Base-by-base conservation (phyloP, 2,113 vertebrate species). In the Diglossa brunneiventris region DNA sequence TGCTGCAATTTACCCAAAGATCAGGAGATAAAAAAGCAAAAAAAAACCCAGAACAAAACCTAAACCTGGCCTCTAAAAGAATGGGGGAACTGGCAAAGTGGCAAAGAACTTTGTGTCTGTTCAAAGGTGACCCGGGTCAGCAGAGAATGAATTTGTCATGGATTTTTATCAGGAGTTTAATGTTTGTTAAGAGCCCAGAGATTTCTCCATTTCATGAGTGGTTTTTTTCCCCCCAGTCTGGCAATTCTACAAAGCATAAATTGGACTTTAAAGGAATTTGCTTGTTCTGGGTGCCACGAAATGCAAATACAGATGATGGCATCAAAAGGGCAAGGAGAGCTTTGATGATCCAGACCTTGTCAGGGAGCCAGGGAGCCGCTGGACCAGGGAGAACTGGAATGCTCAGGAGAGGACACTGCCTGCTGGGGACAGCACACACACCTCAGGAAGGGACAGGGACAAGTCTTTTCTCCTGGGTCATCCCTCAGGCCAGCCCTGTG, bases 291-390 rank as follows among this genome's bases (percentile, higher is more conserved):
- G 91, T 82, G 89, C 91, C 89, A 61, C 7, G 3, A 95, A 93
- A 56, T 35, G 76, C 85, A 92, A 91, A 95, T 42, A 92, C 41
- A 91, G 81, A 44, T 0, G 1, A 6, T 92, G 95, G 83, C 61
- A 91, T 94, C 77, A 42, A 82, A 93, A 80, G 44, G 61, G 44
- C 56, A 74, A 72, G 72, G 68, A 84, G 85, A 23, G 44, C 80
- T 95, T 96, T 89, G 93, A 94, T 89, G 94, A 77, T 55, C 12
- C 89, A 90, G 88, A 61, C 41, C 49, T 87, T 94, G 90, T 81
- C 78, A 63, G 27, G 37, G 39, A 82, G 87, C 89, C 94, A 94
- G 64, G 66, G 67, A 91, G 56, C 75, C 85, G 67, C 8, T 4
- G 88, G 93, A 56, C 10, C 90, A 75, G 59, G 56, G 70, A 85